These are phyloP conservation scores for Hyles vespertilio DNA, from an alignment of 1,140 invertebrate genomes.

Conservation along the genomic window DNA sequence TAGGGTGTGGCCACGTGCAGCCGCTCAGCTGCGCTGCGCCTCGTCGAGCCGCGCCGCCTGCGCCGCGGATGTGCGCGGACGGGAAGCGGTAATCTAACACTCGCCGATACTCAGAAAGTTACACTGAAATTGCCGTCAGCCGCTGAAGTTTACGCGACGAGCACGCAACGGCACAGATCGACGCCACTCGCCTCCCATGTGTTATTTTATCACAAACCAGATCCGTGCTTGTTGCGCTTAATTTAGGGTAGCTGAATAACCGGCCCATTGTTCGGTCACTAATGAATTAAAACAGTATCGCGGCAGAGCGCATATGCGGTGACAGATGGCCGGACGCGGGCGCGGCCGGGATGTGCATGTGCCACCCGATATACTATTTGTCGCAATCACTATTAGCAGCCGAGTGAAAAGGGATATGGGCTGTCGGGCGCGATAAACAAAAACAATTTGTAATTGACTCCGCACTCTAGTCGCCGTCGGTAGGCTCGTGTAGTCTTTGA, in stretches of 20 bases:
- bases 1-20: slow-evolving; percentile 73
- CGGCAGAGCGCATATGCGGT: slow-evolving; percentile 60
- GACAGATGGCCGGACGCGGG: slow-evolving; percentile 71
- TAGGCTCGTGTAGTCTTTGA: slow-evolving; percentile 8
- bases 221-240: background rate
- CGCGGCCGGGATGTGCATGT: slow-evolving; percentile 61
- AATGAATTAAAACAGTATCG: slow-evolving; percentile 70
- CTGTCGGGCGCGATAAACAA: too few relatives aligned
- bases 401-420: too few relatives aligned
- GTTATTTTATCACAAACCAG: slow-evolving; percentile 3
- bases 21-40: slow-evolving; percentile 57
- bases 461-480: too few relatives aligned
- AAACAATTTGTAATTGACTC: too few relatives aligned
- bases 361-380: slow-evolving; percentile 54
- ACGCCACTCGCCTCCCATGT: background rate
- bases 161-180: slow-evolving; percentile 7
- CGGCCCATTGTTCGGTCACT: slow-evolving; percentile 52
- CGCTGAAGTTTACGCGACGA: slow-evolving; percentile 2
- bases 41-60: slow-evolving; percentile 70
- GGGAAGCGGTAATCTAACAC: slow-evolving; percentile 70
- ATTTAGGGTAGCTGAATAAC: slow-evolving; percentile 25
- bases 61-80: slow-evolving; percentile 65
- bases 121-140: slow-evolving; percentile 6
- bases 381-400: slow-evolving; percentile 43
- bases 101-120: slow-evolving; percentile 36